Base-by-base conservation (phyloP, 2,113 vertebrate species). In the Oncorhynchus kisutch region DNA sequence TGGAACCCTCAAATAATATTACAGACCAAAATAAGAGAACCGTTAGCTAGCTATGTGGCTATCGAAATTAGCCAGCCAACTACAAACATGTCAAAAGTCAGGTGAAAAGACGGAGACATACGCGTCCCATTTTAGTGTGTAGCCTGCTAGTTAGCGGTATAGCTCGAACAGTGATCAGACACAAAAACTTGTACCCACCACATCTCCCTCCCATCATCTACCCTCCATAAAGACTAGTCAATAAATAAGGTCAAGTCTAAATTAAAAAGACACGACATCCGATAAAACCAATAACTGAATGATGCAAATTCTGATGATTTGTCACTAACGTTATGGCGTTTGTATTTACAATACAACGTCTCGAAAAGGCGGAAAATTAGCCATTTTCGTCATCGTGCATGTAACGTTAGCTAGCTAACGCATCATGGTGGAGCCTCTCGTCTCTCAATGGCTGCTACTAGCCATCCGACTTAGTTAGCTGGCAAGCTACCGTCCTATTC, bases 361-460 rank as follows among this genome's bases (percentile, higher is more conserved):
- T 22, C 59, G n/a, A 22, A 62, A 3, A n/a, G n/a, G 7, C 18
- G 22, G 59, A 72, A 16, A 22, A 72, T 62, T 71, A 74, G 69
- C 74, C 67, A 76, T 79, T 76, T 82, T 73, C 73, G 59, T 75
- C 69, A 59, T 16, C 49, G 18, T 67, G 79, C 78, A 73, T 85
- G 70, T 77, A 78, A 76, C 78, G 57, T 60, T 34, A 20, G 54
- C 54, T 68, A 84, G 18, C 25, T 48, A 72, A 59, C 73, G 79
- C 89, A 89, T 92, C 90, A 91, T 92, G 89, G 91, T 79, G 82
- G 64, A 66, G 31, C 67, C 75, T 62, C 34, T 29, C 31, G 62
- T 6, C 80, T 64, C 85, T 91, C 87, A 91, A 93, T 92, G 92
- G 90, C 91, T 91, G 89, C 89, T 88, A 78, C 81, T 73, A n/a